Evolutionary conservation across 2,888 invertebrate species (phyloP), one percentile per base, ranked within the genome.

Genomic region (Melangyna quadrimaculata): DNA sequence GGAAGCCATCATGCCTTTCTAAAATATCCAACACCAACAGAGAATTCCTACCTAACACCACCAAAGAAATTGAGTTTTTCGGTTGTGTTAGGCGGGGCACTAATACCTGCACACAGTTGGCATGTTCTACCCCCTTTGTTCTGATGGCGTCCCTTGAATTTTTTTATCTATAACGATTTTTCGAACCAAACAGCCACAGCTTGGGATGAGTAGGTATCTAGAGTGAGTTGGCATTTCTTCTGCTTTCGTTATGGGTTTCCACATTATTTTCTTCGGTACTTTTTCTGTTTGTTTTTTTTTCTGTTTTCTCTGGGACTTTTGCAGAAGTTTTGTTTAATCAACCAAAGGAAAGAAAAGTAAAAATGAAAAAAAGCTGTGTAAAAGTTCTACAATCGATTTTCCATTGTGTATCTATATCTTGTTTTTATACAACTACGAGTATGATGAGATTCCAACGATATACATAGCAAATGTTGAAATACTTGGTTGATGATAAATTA

Each of bases 321-420:
- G 75, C 79, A 75, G 79, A 80, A 84, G 84, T 84, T 84, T 72
- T 80, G 80, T 77, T 71, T 69, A 77, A 29, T 69, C 75, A 65
- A 61, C 51, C 79, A 59, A 67, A 24, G 51, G 14, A 45, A 53
- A 27, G 22, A 61, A 45, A 45, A 19, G 43, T n/a, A 55, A 17
- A 35, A 27, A 10, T 7, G 3, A 83, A 27, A 78, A n/a, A 82
- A 82, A 67, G 61, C 78, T 78, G 72, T n/a, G 72, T 48, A 78
- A 83, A 78, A 74, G 74, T 78, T 74, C 63, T 35, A 61, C 10
- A 79, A 84, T 84, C 80, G 80, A 84, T 84, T 72, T 84, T 84
- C 75, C 80, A 80, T 67, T 80, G 61, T 83, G 29, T 61, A 53
- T 48, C 45, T 40, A 22, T 51, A 53, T 27, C 27, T 10, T 63